Base-by-base conservation (phyloP, 2,888 invertebrate genomes). In the Eristalis intricaria region DNA sequence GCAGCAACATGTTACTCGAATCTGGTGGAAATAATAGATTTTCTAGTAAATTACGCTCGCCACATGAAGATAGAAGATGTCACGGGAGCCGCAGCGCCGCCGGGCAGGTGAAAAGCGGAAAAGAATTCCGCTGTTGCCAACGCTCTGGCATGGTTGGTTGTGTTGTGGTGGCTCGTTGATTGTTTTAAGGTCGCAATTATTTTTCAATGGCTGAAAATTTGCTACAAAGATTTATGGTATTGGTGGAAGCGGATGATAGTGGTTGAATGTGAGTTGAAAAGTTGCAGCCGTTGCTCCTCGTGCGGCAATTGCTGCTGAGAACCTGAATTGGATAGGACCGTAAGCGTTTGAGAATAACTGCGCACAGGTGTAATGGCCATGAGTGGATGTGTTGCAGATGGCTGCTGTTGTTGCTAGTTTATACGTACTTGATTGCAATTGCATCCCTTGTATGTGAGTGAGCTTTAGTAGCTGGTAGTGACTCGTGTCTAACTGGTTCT, bases 401-500 rank as follows among this genome's bases (percentile, higher is more conserved):
- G 70, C 64, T 60, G 73, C 35, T 71, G 70, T 23, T 79, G 66
- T 35, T 58, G 38, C 50, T 50, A 7, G 58, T 69, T 29, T 74
- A 58, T 63, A 69, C 43, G 66, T 60, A 50, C 43, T 19, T 50
- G 66, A 80, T 81, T 68, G 81, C 77, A 78, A 73, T 75, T 75
- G 70, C 78, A 86, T 70, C 86, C 83, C 85, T 65, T 82, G 85
- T 61, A 70, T 71, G 80, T 76, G 70, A 76, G 50, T 50, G 50
- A 50, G 50, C 50, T 76, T 76, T 79, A 79, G 71, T 70, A 43
- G 71, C 79, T 83, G 68, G 68, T 40, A 76, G 89, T 89, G 90
- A 89, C 90, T 90, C 90, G 90, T 90, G 90, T 89, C 89, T 86
- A 90, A 90, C 90, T 89, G 89, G 90, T 90, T 90, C 71, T 81